phyloP scores from a whole-genome alignment of 2,888 invertebrate genomes.

The Athalia rosae region DNA sequence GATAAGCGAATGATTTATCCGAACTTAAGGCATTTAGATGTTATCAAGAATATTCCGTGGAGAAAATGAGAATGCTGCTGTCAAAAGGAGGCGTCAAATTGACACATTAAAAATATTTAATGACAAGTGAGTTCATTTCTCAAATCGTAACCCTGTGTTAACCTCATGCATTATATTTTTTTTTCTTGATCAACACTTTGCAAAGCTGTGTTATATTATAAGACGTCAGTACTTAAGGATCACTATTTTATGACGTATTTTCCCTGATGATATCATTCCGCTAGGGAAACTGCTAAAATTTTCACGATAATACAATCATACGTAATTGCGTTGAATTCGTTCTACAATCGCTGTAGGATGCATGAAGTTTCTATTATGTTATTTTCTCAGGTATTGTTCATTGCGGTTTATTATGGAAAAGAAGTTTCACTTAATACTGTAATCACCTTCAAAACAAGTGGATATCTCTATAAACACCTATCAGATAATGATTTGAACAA shows the following conservation, averaged over 20 bases:
- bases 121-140: conserved; percentile 78
- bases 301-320: background rate
- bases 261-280: background rate
- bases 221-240: background rate
- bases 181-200: conserved; percentile 3
- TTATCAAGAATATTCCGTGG: conserved; percentile 73
- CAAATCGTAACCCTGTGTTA: conserved; percentile 55
- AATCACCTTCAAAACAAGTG: too few relatives aligned
- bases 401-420: too few relatives aligned
- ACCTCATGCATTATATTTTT: conserved; percentile 57
- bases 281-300: background rate
- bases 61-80: conserved; percentile 71
- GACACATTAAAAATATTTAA: conserved; percentile 89
- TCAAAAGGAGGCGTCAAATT: conserved; percentile 82
- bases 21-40: conserved; percentile 70
- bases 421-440: too few relatives aligned
- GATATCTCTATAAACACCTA: too few relatives aligned
- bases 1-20: conserved; percentile 71
- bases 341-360: background rate
- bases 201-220: background rate
- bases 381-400: too few relatives aligned
- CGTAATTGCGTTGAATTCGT: conserved; percentile 14
- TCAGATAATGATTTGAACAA: background rate
- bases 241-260: background rate
- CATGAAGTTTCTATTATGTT: background rate